Evolutionary conservation across 2,888 invertebrate genomes (phyloP).

Genomic region (Pseudanteris insignis): DNA sequence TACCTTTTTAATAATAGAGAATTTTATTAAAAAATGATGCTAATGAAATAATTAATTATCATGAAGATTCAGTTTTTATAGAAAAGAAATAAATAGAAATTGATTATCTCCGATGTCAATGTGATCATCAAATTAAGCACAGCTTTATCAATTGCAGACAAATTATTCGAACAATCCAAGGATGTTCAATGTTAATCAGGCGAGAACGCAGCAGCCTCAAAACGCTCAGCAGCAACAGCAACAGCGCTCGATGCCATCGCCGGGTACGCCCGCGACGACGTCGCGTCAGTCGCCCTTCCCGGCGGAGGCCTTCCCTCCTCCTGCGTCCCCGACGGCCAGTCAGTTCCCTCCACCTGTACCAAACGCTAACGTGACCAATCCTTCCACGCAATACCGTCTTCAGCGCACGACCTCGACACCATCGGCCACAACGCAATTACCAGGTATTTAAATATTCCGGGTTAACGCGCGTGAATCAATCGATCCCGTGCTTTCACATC

Average conservation of each 20-base stretch:
- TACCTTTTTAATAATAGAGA: too few relatives aligned
- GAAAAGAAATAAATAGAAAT: too few relatives aligned
- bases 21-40: too few relatives aligned
- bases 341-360: constrained; percentile 62
- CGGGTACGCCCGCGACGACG: constrained; percentile 66
- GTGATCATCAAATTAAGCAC: neutral
- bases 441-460: constrained; percentile 71
- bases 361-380: constrained; percentile 62
- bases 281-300: constrained; percentile 71
- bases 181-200: constrained; percentile 65
- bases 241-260: constrained; percentile 85
- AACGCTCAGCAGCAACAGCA: constrained; percentile 72
- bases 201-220: constrained; percentile 67
- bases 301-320: constrained; percentile 68
- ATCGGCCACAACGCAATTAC: constrained; percentile 71
- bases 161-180: constrained; percentile 63
- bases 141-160: constrained; percentile 49
- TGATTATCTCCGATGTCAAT: too few relatives aligned
- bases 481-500: too few relatives aligned
- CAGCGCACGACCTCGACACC: constrained; percentile 71
- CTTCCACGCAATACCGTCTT: constrained; percentile 69
- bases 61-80: too few relatives aligned
- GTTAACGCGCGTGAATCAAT: too few relatives aligned
- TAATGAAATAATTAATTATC: too few relatives aligned
- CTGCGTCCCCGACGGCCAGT: constrained; percentile 69